These are phyloP conservation scores for Capitella teleta DNA, from an alignment of 1,140 invertebrate species.

Conservation along the genomic window DNA sequence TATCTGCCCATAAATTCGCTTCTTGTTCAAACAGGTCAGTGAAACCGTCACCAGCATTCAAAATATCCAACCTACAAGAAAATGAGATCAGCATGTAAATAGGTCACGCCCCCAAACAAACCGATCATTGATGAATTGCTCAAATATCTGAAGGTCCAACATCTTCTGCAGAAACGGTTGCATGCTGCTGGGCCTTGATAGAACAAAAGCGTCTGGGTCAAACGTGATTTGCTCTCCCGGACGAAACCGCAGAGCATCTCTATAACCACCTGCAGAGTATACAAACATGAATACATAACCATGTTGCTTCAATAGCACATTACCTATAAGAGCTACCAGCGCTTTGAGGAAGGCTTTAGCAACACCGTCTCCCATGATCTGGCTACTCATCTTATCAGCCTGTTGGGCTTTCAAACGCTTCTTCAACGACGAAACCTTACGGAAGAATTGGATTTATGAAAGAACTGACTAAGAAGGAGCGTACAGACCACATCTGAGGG, in stretches of 20 bases:
- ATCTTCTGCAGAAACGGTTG: slow-evolving; percentile 82
- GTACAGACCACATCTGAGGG: slow-evolving; percentile 56
- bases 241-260: slow-evolving; percentile 73
- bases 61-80: slow-evolving; percentile 72
- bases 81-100: too few species aligned
- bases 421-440: slow-evolving; percentile 36
- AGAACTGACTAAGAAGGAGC: slow-evolving; percentile 11
- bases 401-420: slow-evolving; percentile 19
- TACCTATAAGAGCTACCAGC: slow-evolving; percentile 74
- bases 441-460: slow-evolving; percentile 10
- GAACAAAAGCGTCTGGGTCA: slow-evolving; percentile 68
- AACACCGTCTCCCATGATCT: slow-evolving; percentile 68
- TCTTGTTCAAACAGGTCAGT: slow-evolving; percentile 91
- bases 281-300: background rate
- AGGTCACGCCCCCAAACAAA: too few species aligned
- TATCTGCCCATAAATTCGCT: slow-evolving; percentile 71
- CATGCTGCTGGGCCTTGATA: slow-evolving; percentile 62
- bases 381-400: slow-evolving; percentile 22
- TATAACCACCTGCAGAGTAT: slow-evolving; percentile 57
- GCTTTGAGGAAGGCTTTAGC: slow-evolving; percentile 79
- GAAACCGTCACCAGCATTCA: slow-evolving; percentile 76
- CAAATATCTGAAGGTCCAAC: slow-evolving; percentile 86
- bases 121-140: slow-evolving; percentile 88
- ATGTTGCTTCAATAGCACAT: background rate
- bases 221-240: slow-evolving; percentile 75